phyloP scores from a whole-genome alignment of 2,113 vertebrate species.

The Cyprinodon variegatus region DNA sequence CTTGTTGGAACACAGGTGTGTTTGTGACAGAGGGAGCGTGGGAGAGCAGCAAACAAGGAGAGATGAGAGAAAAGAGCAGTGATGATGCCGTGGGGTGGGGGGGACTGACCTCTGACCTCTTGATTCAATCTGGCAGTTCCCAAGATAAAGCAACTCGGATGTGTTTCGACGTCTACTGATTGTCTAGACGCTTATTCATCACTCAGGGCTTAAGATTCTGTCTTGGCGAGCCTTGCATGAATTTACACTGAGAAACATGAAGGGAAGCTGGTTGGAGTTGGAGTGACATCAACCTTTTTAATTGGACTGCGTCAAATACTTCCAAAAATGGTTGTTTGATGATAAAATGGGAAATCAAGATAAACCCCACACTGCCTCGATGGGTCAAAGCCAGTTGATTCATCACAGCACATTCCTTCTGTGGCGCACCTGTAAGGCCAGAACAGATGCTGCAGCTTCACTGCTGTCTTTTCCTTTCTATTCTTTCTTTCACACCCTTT shows the following conservation, averaged over 20 bases:
- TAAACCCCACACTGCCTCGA: conserved; percentile 46
- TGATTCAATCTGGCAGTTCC: conserved; percentile 18
- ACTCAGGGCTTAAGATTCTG: neutral
- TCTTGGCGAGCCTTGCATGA: conserved; percentile 24
- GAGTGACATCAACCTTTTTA: conserved; percentile 55
- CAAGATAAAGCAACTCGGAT: conserved; percentile 32
- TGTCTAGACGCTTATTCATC: conserved; percentile 34
- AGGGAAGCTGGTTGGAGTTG: conserved; percentile 17
- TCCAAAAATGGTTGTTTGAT: conserved; percentile 40
- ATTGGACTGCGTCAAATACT: conserved; percentile 47
- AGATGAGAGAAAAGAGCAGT: conserved; percentile 2
- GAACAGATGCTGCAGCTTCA: conserved; percentile 49
- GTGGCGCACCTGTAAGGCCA: conserved; percentile 64
- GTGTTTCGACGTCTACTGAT: conserved; percentile 17
- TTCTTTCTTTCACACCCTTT: conserved; percentile 45
- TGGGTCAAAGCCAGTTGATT: conserved; percentile 54
- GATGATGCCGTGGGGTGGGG: neutral
- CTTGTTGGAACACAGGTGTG: conserved; percentile 69
- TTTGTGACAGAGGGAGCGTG: conserved; percentile 53
- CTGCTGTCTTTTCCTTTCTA: conserved; percentile 25
- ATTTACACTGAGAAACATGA: conserved; percentile 51
- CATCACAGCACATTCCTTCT: conserved; percentile 68
- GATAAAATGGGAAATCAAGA: conserved; percentile 46
- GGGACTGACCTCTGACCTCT: conserved; percentile 52
- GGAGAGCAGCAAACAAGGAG: conserved; percentile 49